Base-by-base conservation (phyloP, 2,797 vertebrate genomes). In the Lepilemur septentrionalis region DNA sequence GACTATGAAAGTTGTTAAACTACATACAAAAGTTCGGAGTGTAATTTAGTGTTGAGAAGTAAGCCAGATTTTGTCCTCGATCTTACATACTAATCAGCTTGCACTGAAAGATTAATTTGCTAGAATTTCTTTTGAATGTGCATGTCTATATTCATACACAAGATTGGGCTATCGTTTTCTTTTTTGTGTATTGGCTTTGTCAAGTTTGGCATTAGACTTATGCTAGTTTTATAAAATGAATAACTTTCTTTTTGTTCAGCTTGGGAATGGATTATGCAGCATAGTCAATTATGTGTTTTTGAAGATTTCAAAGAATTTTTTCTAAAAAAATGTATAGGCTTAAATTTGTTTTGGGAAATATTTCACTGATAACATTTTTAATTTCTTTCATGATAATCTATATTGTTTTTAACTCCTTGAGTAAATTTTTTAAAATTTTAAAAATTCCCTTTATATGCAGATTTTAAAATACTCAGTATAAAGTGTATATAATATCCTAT, bases 1-100 rank as follows among this genome's bases (percentile, higher is more conserved):
- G 93, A 98, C 94, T 94, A 95, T 91, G 88, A 93, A 95, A 79
- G 95, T 35, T 32, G 1, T 95, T 94, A 59, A 95, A 65, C 30
- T 72, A 75, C 82, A 82, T 28, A 30, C 7, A 13, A n/a, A 79
- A 80, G 78, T 67, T 88, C 65, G 94, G 55, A 93, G 87, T 70
- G 7, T 75, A 90, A 48, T 41, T 85, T 63, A 83, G 55, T 80
- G 41, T 43, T 48, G 48, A 70, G 35, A 89, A 88, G 20, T 17
- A 35, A 75, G 85, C n/a, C 78, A 38, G 73, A 91, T 75, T 35
- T 72, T 63, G 48, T 79, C 75, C 63, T 41, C 0, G 22, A 35
- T 61, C 41, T 20, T 57, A 79, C 20, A 43, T 79, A 18, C 67
- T 28, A 46, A 76, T 65, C 30, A 82, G 25, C 18, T 82, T 69